Base-by-base conservation (phyloP, 1,140 invertebrate species). In the Drosophila sp. region DNA sequence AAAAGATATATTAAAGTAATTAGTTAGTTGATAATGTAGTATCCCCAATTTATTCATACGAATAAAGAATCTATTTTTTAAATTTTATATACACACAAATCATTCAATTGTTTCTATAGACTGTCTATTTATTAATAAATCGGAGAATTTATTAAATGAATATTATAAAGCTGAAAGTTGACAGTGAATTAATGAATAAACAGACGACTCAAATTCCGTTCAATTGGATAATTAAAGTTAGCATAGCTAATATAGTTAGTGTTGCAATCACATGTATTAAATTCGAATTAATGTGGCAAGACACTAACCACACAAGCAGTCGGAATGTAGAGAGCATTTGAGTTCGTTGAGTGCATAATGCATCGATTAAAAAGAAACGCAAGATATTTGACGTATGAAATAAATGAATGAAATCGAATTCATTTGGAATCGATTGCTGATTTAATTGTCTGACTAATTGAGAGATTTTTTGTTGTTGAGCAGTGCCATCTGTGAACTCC, bases 361-460 rank as follows among this genome's bases (percentile, higher is more conserved):
- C 43, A 45, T 45, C 18, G 43, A 45, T 45, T 45, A 21, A 53
- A 53, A 53, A 53, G 32, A 53, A 38, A 21, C 43, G 57, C 11
- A 50, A 77, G 64, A 63, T 77, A 70, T 76, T 61, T 72, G 75
- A 57, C 59, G 67, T 59, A 72, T 74, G 61, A 61, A 48, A 61
- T 76, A 72, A 76, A 64, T 46, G 50, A 63, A 69, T 82, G 76
- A 43, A 74, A 79, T 76, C 69, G 64, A 51, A 76, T 89, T 72
- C 67, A 71, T 62, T 72, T 87, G 48, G 69, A 38, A 65, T 90
- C 70, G 80, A 80, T 89, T 78, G 70, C 80, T 91, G 90, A 90
- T 90, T 91, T 91, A 91, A 91, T 91, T 91, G 90, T 84, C 89
- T 81, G 86, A 91, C 90, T 91, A 91, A 91, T 91, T 91, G 90